These are phyloP conservation scores for Vanessa tameamea DNA, from an alignment of 1,140 invertebrate genomes.

Conservation along the genomic window DNA sequence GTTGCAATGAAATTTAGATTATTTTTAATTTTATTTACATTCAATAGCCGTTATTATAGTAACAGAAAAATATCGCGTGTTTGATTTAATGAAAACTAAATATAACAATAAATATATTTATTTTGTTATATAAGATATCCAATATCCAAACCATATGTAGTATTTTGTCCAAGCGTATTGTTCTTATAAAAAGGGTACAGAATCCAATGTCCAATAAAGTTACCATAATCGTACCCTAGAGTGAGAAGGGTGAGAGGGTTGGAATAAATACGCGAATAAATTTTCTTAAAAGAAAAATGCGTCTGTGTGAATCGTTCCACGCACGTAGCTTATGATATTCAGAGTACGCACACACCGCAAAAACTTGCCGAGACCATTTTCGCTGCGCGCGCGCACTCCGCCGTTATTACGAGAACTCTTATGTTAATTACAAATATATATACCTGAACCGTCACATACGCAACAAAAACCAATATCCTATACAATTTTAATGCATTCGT, in stretches of 20 bases:
- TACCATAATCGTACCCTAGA: no score
- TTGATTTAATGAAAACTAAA: no score
- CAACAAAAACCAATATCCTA: constrained; percentile 64
- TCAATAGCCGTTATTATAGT: no score
- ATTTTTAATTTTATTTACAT: background rate
- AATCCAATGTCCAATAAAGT: no score
- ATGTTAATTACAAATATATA: constrained; percentile 77
- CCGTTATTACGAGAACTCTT: constrained; percentile 72
- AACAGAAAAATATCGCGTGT: no score
- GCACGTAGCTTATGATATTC: constrained; percentile 71
- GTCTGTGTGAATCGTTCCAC: constrained; percentile 45
- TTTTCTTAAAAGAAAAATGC: constrained; percentile 54
- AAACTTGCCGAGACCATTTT: constrained; percentile 64
- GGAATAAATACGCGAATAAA: background rate
- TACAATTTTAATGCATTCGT: constrained; percentile 75
- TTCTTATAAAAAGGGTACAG: no score
- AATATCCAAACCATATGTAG: no score
- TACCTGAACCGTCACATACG: constrained; percentile 54
- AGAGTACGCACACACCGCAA: constrained; percentile 59
- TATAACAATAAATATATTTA: no score
- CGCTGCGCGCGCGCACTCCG: constrained; percentile 57
- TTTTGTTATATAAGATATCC: no score
- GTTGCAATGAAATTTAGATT: background rate
- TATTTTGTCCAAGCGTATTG: no score
- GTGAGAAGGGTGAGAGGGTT: background rate